Evolutionary conservation across 2,113 vertebrate species (phyloP), one percentile per base, ranked within the genome.

Genomic region (Tragelaphus strepsiceros): DNA sequence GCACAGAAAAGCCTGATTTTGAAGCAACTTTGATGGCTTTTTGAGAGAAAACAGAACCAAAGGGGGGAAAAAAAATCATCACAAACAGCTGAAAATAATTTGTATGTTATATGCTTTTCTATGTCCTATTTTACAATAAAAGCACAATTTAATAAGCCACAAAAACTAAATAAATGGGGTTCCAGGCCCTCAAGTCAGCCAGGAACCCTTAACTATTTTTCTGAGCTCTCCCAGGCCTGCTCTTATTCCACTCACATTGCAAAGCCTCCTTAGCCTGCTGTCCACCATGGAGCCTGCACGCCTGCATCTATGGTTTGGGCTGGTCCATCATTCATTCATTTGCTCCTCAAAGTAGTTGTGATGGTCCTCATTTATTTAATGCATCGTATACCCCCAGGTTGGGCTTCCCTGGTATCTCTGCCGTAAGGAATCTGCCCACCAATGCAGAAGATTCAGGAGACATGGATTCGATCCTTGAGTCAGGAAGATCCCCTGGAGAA

Each of bases 61-160:
- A 64, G 62, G 39, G 46, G n/a, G 19, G 15, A n/a, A 71, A 15
- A 71, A 15, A 51, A 39, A 9, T 17, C 7, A 49, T 62, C n/a
- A 64, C 15, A 11, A 83, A 64, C 28, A 39, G 24, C 86, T 89
- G 67, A 88, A 96, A 93, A 56, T 74, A 95, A 77, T 92, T 35
- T 62, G 17, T 89, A 64, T 86, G 59, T 67, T 80, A 15, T 58
- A 14, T 35, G 21, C 49, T 86, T 92, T 91, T 95, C 58, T 77
- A 12, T 62, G 61, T 86, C 90, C 67, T 86, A 35, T 82, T 96
- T 96, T 81, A 86, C 16, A 97, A 56, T 89, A 87, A 90, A 83
- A 92, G 90, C 15, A 53, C 21, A 82, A 77, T 89, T 94, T 77
- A 67, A 39, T 56, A 97, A 92, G 32, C 82, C 78, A 92, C 7